Evolutionary conservation across 2,113 vertebrate genomes (phyloP).

Genomic region (Lophius piscatorius): DNA sequence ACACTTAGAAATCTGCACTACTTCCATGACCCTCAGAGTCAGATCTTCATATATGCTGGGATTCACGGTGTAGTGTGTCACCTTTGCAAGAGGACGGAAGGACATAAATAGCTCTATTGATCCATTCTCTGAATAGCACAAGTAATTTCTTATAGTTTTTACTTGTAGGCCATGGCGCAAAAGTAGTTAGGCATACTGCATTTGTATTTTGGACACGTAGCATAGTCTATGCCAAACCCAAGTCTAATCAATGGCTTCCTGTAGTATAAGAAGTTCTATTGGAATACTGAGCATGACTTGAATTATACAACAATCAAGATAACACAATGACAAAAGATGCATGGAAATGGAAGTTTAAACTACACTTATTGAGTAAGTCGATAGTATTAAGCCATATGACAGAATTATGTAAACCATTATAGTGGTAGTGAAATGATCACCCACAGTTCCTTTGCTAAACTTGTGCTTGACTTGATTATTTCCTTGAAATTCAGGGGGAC

Average conservation of each 20-base stretch:
- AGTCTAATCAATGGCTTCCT: not conserved
- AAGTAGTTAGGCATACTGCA: conserved; percentile 5
- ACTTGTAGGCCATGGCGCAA: conserved; percentile 10
- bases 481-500: not conserved
- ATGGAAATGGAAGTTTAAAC: not conserved
- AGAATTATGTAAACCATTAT: too few species aligned
- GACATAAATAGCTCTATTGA: conserved; percentile 50
- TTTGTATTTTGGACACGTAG: conserved; percentile 6
- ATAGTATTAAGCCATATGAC: too few species aligned
- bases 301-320: conserved; percentile 3
- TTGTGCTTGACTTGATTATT: too few species aligned
- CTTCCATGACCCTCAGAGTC: conserved; percentile 36
- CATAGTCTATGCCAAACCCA: not conserved
- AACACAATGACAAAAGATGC: too few species aligned
- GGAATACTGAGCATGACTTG: not conserved
- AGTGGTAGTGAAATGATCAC: too few species aligned
- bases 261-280: not conserved
- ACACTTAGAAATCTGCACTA: conserved; percentile 43
- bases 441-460: too few species aligned
- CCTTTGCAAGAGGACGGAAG: conserved; percentile 34
- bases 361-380: too few species aligned
- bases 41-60: conserved; percentile 46
- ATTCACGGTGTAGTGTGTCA: conserved; percentile 51
- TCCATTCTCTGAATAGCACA: conserved; percentile 30
- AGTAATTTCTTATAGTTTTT: conserved; percentile 22